Base-by-base conservation (phyloP, 2,888 invertebrate species). In the Orchesella flavescens region DNA sequence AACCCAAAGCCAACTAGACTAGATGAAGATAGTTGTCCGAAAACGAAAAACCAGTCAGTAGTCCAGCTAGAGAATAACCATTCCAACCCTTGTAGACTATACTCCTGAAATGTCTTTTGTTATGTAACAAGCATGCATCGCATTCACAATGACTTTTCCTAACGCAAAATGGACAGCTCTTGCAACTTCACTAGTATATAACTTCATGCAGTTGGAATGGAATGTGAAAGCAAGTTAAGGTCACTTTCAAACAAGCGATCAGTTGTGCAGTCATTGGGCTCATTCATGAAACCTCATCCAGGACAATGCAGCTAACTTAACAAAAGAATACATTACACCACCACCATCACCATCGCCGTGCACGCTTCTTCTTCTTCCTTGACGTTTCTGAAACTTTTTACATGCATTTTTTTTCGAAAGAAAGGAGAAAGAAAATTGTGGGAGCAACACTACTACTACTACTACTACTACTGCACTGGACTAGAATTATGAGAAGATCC, bases 91-190 rank as follows among this genome's bases (percentile, higher is more conserved):
- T 34, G 34, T 34, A 7, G 34, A 66, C 23, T 65, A 3, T 9
- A 55, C 46, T 68, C 17, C 34, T 77, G 59, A 61, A 79, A 43
- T 66, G 73, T 68, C 81, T 61, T 74, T 81, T 81, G 81, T 81
- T 81, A 81, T 81, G 74, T 81, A 74, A 68, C 65, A 80, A 80
- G 80, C 80, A 80, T 81, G 74, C 61, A 68, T 55, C 69, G 81
- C 81, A 81, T 81, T 74, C 81, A 66, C 81, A 81, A 81, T 74
- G 57, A 75, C 74, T 72, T 72, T 72, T 44, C 79, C 71, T 46
- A 72, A 55, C 59, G 65, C 24, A 63, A 76, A 66, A 57, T 76
- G 69, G 63, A 71, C 69, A 63, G 69, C 69, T 49, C n/a, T 49
- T 49, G 49, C 49, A 49, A n/a, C 49, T 49, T 49, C 49, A 49